A percentile compares a stretch with the other conserved stretches of the same genome.
Conservation (phyloP, 2,113 vertebrate species). For the Thalassoma bifasciatum region DNA sequence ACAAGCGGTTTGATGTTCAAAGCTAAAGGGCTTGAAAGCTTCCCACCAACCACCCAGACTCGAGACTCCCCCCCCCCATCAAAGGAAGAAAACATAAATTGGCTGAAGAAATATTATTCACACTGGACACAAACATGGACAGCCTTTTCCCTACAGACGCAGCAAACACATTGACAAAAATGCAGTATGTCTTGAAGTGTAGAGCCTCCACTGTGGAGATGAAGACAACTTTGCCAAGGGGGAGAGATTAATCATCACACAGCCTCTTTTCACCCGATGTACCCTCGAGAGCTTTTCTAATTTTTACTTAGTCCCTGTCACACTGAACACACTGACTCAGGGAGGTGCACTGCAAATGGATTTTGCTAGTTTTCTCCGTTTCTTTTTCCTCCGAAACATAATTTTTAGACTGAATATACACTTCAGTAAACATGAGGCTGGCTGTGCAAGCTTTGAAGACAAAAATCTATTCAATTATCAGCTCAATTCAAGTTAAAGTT, state of each 20-base stretch:
- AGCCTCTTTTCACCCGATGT: not conserved
- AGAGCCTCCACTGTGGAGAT: constrained; percentile 47
- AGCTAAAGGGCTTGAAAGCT: constrained; percentile 75
- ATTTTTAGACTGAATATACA: not conserved
- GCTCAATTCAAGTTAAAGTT: too few species aligned
- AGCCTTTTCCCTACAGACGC: constrained; percentile 42
- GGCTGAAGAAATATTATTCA: constrained; percentile 69
- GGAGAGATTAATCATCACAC: constrained; percentile 47
- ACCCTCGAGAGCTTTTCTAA: constrained; percentile 17
- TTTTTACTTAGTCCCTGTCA: constrained; percentile 37
- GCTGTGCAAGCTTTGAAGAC: not conserved
- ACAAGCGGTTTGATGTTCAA: constrained; percentile 77
- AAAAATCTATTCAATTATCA: not conserved
- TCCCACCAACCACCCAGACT: constrained; percentile 67
- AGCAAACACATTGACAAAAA: constrained; percentile 52
- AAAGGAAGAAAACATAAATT: constrained; percentile 73
- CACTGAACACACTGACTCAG: not conserved
- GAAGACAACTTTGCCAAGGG: constrained; percentile 36
- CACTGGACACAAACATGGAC: constrained; percentile 69
- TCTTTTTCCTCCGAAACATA: not conserved
- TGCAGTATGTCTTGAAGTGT: constrained; percentile 25
- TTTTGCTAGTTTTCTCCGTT: not conserved
- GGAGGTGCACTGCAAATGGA: constrained; percentile 11
- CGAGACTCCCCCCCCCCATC: constrained; percentile 52
- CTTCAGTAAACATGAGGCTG: not conserved